Evolutionary conservation across 2,888 invertebrate species (phyloP), one percentile per base, ranked within the genome.

Genomic region (Trypoxylon attenuatum): DNA sequence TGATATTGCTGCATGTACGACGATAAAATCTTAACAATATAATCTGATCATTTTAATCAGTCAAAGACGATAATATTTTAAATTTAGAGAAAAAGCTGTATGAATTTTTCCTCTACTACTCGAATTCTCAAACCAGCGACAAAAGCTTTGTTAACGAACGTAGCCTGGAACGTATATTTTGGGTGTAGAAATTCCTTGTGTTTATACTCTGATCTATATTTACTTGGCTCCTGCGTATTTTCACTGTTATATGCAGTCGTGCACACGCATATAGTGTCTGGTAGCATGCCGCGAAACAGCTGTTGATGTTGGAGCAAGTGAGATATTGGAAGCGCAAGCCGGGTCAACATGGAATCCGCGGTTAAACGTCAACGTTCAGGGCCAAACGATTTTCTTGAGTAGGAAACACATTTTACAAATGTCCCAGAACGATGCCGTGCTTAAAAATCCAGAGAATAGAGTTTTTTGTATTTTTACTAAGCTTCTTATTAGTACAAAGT

Each of bases 371-470:
- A 64, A 39, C 22, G 25, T 45, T 50, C 61, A 57, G 65, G 63
- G 60, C 27, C 33, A 42, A 29, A 54, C 21, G 47, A 47, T 57
- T 69, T 60, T 52, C 50, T 47, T 41, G 46, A 54, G 13, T 70
- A 53, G n/a, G 52, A 69, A 59, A 42, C 33, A n/a, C n/a, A n/a
- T 43, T 56, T 58, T 39, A 70, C 71, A 61, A 70, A 78, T 78
- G 80, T 57, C 59, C 57, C 46, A 39, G 42, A 38, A 73, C 49
- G 57, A 82, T 82, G 82, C 79, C 72, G 61, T 76, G 64, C 25
- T 73, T 67, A 38, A 79, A 72, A 71, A 81, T 77, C 47, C 71
- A 73, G 45, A 77, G 65, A 46, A 78, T 77, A 47, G 70, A 76
- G 29, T 73, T 73, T 61, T 76, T 73, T 51, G 38, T 79, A 42